Evolutionary conservation across 1,140 invertebrate species (phyloP).

Genomic region (Charaxes varanes): DNA sequence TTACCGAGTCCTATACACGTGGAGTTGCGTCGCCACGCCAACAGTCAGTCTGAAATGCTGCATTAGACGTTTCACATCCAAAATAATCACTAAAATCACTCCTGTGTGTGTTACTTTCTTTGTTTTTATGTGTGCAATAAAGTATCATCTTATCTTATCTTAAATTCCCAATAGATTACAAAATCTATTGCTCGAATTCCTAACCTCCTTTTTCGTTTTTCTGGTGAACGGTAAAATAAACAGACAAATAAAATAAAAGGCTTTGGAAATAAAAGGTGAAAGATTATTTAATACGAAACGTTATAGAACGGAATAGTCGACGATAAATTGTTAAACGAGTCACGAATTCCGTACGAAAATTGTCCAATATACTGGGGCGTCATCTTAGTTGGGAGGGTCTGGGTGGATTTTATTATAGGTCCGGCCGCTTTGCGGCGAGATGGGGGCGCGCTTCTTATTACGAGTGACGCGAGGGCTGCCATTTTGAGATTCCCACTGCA

Average conservation of each 20-base stretch:
- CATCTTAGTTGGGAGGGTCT: constrained; percentile 54
- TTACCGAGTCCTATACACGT: too few relatives aligned
- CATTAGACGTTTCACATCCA: too few relatives aligned
- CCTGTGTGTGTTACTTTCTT: too few relatives aligned
- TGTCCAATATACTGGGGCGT: constrained; percentile 57
- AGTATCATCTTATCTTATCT: too few relatives aligned
- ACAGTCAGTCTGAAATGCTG: too few relatives aligned
- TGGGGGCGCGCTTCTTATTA: constrained; percentile 52
- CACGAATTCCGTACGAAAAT: constrained; percentile 59
- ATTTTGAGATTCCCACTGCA: constrained; percentile 23
- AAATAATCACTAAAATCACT: too few relatives aligned
- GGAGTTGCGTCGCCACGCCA: too few relatives aligned
- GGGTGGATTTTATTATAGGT: constrained; percentile 55
- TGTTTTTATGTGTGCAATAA: too few relatives aligned
- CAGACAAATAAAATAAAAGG: background rate
- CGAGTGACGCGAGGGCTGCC: constrained; percentile 48
- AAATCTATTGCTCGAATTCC: too few relatives aligned
- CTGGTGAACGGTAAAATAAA: too few relatives aligned
- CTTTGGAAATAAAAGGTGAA: constrained; percentile 3
- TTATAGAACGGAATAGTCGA: constrained; percentile 5
- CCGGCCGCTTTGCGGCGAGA: constrained; percentile 39
- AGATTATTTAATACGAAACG: constrained; percentile 1
- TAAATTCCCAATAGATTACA: too few relatives aligned
- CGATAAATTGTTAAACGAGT: constrained; percentile 56
- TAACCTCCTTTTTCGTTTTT: background rate